Base-by-base conservation (phyloP, 2,113 vertebrate species). In the Neopipo cinnamomea region DNA sequence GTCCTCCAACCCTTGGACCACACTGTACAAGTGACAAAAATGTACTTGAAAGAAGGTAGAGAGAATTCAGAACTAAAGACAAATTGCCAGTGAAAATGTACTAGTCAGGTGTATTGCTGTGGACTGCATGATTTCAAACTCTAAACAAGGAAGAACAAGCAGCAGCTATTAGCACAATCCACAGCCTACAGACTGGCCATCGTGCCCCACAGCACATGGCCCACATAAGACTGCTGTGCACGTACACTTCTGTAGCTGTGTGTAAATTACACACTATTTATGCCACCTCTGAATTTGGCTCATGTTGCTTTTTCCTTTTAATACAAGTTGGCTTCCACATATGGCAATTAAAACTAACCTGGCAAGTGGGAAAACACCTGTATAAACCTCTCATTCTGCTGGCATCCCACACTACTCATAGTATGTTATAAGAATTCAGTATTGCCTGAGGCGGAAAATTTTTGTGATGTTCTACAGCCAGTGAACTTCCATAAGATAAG, bases 341-440 rank as follows among this genome's bases (percentile, higher is more conserved):
- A 91, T 41, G 62, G 70, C 93, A 96, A 81, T 89, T 90, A 97
- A 98, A 97, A 91, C 55, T 96, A 96, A 96, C 82, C 78, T 88
- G 78, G 87, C 92, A 95, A 91, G 55, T 92, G 89, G 78, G 73
- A 88, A 94, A 97, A 95, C 67, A 83, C 96, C 89, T 94, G 83
- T 89, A 88, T 68, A 90, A 61, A 81, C 70, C 55, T 53, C 75
- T 97, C 88, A 68, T 88, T 71, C 78, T 68, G 49, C 88, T 96
- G 90, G 74, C 84, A 96, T 86, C 95, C 77, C 62, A 93, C 37
- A 44, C 67, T 75, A 84, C 4, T 41, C 25, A 66, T 39, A 52
- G 58, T 37, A 76, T 56, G 44, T 78, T 80, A 88, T 91, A 96
- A 97, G 80, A 94, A 83, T 72, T 95, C 91, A 55, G 58, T 89